Conservation (phyloP, 35 echinoderm and acorn worm species). For the Apostichopus japonicus region DNA sequence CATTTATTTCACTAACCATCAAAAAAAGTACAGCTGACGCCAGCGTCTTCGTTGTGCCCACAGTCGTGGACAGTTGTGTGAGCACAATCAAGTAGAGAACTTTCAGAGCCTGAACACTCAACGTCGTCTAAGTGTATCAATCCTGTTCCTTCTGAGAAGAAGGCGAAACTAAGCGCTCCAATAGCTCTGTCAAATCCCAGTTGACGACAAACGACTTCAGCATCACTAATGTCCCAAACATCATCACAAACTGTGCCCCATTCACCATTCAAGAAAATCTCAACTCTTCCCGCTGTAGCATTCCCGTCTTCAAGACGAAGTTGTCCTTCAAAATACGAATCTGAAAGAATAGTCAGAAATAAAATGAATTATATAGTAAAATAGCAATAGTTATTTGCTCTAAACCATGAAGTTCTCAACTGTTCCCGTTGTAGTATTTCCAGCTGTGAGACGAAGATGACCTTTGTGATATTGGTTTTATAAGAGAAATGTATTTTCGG, state of each 20-base stretch:
- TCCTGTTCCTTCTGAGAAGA: constrained; percentile 25
- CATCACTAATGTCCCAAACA: constrained; percentile 36
- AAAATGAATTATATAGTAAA: not conserved
- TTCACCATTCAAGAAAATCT: constrained; percentile 37
- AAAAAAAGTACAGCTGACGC: constrained; percentile 11
- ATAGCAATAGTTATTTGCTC: no score
- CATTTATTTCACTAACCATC: no score
- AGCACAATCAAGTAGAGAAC: constrained; percentile 16
- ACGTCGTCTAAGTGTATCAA: constrained; percentile 45
- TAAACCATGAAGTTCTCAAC: no score
- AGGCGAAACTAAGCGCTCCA: not conserved
- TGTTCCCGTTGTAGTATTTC: no score
- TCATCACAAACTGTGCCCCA: constrained; percentile 71
- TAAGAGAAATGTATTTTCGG: no score
- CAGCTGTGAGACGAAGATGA: no score
- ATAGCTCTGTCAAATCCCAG: constrained; percentile 18
- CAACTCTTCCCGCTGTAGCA: constrained; percentile 39
- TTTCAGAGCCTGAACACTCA: constrained; percentile 13
- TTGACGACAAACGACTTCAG: constrained; percentile 59
- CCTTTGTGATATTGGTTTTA: no score
- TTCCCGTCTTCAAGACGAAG: constrained; percentile 53
- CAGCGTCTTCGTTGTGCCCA: constrained; percentile 34
- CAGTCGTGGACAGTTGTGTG: constrained; percentile 21
- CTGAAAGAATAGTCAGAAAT: not conserved
- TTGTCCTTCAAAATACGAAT: not conserved